Percentiles rank a stretch among this genome's conserved stretches.
These are phyloP conservation scores for Lepidurus arcticus DNA, from an alignment of 1,140 invertebrate species.

Conservation along the genomic window DNA sequence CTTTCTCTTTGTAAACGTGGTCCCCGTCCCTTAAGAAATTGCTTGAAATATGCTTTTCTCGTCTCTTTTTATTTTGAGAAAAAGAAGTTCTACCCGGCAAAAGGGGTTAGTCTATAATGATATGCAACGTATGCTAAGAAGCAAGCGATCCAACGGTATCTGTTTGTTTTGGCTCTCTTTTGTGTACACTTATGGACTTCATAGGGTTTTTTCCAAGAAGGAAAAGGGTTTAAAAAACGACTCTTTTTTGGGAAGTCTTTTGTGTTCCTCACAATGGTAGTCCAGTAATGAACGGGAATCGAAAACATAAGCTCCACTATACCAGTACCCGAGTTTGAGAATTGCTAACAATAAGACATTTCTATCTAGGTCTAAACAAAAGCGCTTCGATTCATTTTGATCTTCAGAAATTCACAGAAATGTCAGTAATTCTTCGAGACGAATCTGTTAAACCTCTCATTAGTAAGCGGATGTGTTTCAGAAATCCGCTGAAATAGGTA, in stretches of 20 bases:
- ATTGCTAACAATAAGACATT: too few species aligned
- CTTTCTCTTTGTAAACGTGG: background rate
- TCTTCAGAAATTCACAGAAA: too few species aligned
- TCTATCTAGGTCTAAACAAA: too few species aligned
- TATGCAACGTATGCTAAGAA: background rate
- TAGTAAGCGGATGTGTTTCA: too few species aligned
- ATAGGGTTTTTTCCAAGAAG: background rate
- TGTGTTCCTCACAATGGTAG: background rate
- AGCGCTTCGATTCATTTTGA: too few species aligned
- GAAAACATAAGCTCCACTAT: background rate
- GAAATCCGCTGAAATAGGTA: too few species aligned
- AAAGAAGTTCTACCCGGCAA: background rate
- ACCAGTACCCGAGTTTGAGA: background rate
- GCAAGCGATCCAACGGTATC: background rate
- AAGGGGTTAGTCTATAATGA: background rate
- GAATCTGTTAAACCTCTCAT: too few species aligned
- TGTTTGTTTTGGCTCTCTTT: slow-evolving; percentile 10
- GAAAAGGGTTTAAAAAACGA: background rate
- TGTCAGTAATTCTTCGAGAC: too few species aligned
- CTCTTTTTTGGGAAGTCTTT: background rate
- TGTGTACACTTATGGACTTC: background rate
- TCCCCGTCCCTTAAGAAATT: background rate
- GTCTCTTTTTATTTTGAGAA: background rate
- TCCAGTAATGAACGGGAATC: background rate
- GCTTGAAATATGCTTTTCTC: background rate